phyloP scores from a whole-genome alignment of 2,888 invertebrate species.

The Macaria liturata region DNA sequence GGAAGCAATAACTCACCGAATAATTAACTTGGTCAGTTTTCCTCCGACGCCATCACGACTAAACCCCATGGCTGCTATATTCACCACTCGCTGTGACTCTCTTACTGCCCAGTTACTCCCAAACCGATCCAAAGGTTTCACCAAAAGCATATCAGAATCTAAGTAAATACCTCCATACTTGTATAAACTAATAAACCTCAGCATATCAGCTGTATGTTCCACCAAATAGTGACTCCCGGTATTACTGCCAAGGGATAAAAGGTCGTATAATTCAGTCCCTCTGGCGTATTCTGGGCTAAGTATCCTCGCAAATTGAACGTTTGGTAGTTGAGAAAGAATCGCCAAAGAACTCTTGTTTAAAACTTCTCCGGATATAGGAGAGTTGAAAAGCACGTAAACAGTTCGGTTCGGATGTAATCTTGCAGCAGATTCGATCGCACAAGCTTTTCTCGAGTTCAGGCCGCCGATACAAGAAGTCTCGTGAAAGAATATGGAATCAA shows the following conservation, averaged over 20 bases:
- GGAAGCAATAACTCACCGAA: conserved; percentile 11
- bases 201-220: conserved; percentile 33
- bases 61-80: conserved; percentile 9
- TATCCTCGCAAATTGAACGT: conserved; percentile 29
- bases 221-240: conserved; percentile 24
- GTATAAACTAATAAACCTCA: conserved; percentile 34
- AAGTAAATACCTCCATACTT: conserved; percentile 40
- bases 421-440: conserved; percentile 38
- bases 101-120: conserved; percentile 33
- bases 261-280: conserved; percentile 7
- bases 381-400: conserved; percentile 65
- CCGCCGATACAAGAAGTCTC: conserved; percentile 84
- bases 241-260: conserved; percentile 16
- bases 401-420: conserved; percentile 46
- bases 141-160: conserved; percentile 36
- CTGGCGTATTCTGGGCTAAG: conserved; percentile 29
- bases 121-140: conserved; percentile 37
- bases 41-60: neutral
- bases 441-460: conserved; percentile 53
- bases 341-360: conserved; percentile 23
- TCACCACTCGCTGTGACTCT: conserved; percentile 4
- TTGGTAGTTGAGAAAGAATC: conserved; percentile 21
- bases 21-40: neutral
- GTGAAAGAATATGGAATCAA: conserved; percentile 83
- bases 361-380: conserved; percentile 24